Conservation (phyloP, 2,113 vertebrate genomes). For the Channa maculata region DNA sequence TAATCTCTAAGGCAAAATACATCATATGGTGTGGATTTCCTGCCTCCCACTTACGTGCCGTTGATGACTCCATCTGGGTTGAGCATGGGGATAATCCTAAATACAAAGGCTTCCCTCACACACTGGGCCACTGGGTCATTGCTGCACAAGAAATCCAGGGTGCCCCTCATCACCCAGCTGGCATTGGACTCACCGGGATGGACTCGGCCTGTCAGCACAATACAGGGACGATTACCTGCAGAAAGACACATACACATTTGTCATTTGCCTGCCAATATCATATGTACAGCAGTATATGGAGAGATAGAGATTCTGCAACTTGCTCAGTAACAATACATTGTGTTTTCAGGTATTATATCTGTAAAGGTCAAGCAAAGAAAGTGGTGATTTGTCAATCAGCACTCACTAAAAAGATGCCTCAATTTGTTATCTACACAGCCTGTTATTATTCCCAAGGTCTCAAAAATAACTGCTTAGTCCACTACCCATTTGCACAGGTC, state of each 20-base stretch:
- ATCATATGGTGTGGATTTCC: too few species aligned
- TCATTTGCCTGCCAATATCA: neutral
- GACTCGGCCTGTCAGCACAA: constrained; percentile 89
- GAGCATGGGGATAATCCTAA: constrained; percentile 95
- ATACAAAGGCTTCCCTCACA: constrained; percentile 91
- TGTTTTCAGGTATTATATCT: neutral
- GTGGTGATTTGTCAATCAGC: neutral
- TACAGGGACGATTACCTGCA: constrained; percentile 87
- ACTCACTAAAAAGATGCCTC: neutral
- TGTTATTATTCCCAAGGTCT: too few species aligned
- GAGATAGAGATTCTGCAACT: neutral
- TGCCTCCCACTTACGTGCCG: constrained; percentile 87
- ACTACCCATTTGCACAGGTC: too few species aligned
- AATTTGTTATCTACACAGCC: neutral
- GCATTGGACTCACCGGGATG: constrained; percentile 95
- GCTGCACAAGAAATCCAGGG: constrained; percentile 92
- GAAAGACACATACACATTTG: neutral
- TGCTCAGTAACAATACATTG: neutral
- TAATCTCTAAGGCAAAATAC: too few species aligned
- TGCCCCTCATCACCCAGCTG: constrained; percentile 97
- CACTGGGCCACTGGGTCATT: constrained; percentile 87
- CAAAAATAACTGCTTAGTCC: too few species aligned
- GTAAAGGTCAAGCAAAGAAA: neutral
- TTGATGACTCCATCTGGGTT: constrained; percentile 96
- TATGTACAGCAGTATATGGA: too few species aligned